phyloP scores from a whole-genome alignment of 2,113 vertebrate species.

The Anseranas semipalmata region DNA sequence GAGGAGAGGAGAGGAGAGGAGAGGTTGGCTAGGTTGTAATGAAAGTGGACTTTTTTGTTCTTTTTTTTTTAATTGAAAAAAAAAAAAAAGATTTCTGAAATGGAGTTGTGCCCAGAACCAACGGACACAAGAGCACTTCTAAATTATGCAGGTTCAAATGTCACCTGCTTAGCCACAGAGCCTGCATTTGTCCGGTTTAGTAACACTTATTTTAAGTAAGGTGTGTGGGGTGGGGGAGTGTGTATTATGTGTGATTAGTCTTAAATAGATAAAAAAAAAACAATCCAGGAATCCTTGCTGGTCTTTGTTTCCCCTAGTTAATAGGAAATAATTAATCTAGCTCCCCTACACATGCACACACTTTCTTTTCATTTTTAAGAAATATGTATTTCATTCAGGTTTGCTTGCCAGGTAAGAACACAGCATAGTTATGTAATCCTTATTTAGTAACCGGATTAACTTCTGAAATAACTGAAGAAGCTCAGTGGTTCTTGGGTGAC shows the following conservation, averaged over 20 bases:
- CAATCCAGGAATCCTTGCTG: not conserved
- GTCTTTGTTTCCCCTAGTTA: not conserved
- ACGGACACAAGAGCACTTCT: not conserved
- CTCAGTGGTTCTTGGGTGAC: not conserved
- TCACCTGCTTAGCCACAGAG: not conserved
- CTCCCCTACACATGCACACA: no score
- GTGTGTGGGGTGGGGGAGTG: rapidly evolving
- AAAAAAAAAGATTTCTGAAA: not conserved
- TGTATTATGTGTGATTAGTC: not conserved
- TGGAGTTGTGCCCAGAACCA: not conserved
- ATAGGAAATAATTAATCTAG: not conserved
- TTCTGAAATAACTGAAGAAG: not conserved
- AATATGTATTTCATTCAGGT: not conserved
- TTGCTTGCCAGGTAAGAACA: not conserved
- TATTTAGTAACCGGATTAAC: not conserved
- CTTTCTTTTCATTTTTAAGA: not conserved
- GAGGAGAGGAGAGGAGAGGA: not conserved
- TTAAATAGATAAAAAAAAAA: not conserved
- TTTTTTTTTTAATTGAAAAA: not conserved
- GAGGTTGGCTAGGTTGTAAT: not conserved
- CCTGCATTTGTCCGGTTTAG: not conserved
- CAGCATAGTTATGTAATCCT: not conserved
- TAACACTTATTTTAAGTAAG: not conserved
- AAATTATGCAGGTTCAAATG: not conserved
- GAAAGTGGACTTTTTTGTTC: not conserved